These are phyloP conservation scores for Scomber scombrus DNA, from an alignment of 2,113 vertebrate genomes.

Conservation along the genomic window DNA sequence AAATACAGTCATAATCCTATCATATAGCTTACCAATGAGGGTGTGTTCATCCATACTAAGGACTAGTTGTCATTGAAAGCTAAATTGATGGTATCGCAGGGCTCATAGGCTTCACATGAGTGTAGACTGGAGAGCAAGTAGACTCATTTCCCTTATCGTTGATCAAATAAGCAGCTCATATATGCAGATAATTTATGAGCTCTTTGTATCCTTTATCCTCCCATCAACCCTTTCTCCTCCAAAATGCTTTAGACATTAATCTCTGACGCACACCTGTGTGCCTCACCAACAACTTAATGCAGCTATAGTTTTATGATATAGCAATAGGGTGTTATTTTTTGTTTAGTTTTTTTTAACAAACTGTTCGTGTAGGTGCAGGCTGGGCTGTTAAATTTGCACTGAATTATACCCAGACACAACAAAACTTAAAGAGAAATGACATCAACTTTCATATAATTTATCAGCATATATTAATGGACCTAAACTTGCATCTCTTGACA, in stretches of 20 bases:
- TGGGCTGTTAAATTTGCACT: conserved; percentile 4
- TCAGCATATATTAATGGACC: not conserved
- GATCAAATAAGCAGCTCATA: conserved; percentile 81
- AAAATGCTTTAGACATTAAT: conserved; percentile 78
- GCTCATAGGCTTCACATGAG: conserved; percentile 62
- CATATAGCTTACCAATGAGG: conserved; percentile 53
- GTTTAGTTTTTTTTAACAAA: too few species aligned
- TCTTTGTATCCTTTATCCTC: conserved; percentile 79
- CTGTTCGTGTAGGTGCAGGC: too few species aligned
- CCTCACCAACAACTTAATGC: conserved; percentile 39
- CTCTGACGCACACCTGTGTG: conserved; percentile 72
- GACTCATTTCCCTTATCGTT: conserved; percentile 78
- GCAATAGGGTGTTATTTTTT: conserved; percentile 1
- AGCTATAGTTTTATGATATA: conserved; percentile 50
- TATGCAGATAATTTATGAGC: conserved; percentile 81
- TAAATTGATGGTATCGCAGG: conserved; percentile 75
- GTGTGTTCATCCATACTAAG: conserved; percentile 66
- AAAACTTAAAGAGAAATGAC: conserved; percentile 6
- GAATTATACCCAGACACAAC: conserved; percentile 7
- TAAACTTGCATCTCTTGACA: not conserved
- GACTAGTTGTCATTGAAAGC: conserved; percentile 75
- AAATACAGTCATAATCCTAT: conserved; percentile 70
- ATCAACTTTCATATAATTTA: not conserved
- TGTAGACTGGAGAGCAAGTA: conserved; percentile 72
- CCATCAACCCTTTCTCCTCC: conserved; percentile 75